Evolutionary conservation across 2,113 vertebrate species (phyloP), one percentile per base, ranked within the genome.

Genomic region (Xerus inauris): DNA sequence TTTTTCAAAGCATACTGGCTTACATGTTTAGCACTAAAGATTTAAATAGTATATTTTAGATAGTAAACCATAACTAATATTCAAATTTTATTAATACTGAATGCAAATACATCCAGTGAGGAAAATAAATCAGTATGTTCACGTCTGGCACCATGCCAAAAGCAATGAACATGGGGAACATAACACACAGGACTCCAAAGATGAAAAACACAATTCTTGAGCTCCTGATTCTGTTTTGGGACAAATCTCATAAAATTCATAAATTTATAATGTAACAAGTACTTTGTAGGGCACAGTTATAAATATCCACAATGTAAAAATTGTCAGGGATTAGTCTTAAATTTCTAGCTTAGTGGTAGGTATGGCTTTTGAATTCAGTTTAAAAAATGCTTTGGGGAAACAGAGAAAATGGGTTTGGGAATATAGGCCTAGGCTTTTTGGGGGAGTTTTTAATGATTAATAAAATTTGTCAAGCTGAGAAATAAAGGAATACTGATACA

Each of bases 401-500:
- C 35, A 82, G 51, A 67, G 62, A 24, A 17, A 77, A 73, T 47
- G 17, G 32, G 22, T 71, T 57, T 40, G 35, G 40, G 12, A 92
- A 17, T 7, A 69, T 42, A 28, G n/a, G 12, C 16, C 1, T 65
- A 51, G 5, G 30, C 6, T n/a, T 81, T 54, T 13, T 88, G 85
- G 49, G 54, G 7, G 8, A 26, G 8, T 81, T n/a, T 62, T 80
- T 45, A 95, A 35, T 85, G 65, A 92, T 81, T 65, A 87, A 87
- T 62, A 88, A 69, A 90, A 40, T 38, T n/a, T 94, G 35, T 79
- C 72, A 92, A 19, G 9, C 42, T 84, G 22, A 95, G 45, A 92
- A 73, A 76, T 59, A 92, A 65, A 92, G 35, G 35, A n/a, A 42
- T 85, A 5, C 5, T 49, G 6, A 7, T n/a, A 10, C 30, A 51